Evolutionary conservation across 2,888 invertebrate species (phyloP).

Genomic region (Euproctis similis): DNA sequence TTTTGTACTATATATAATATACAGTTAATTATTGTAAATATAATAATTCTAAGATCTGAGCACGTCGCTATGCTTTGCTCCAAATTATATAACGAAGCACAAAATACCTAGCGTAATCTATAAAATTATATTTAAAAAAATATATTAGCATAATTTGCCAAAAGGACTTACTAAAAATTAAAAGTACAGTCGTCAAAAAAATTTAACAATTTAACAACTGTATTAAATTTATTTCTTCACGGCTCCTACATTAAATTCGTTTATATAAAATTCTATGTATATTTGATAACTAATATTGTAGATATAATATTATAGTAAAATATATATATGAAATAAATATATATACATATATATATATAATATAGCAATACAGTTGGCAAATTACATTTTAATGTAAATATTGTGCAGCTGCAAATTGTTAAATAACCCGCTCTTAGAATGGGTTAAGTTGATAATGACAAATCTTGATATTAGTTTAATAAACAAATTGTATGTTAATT

Average conservation of each 20-base stretch:
- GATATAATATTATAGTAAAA: conserved; percentile 16
- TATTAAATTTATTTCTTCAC: conserved; percentile 12
- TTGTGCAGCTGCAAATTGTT: conserved; percentile 27
- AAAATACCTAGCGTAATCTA: conserved; percentile 19
- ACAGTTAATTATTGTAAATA: conserved; percentile 35
- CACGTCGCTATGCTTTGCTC: conserved; percentile 53
- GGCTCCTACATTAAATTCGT: conserved; percentile 17
- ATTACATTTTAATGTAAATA: conserved; percentile 36
- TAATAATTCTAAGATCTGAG: conserved; percentile 23
- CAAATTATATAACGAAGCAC: conserved; percentile 29
- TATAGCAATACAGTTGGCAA: conserved; percentile 67
- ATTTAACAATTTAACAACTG: conserved; percentile 8
- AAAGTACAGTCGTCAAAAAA: conserved; percentile 24
- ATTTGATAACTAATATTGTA: conserved; percentile 24
- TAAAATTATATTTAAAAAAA: conserved; percentile 18
- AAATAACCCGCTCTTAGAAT: conserved; percentile 37
- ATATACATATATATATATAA: too few species aligned
- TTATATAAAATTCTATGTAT: conserved; percentile 25
- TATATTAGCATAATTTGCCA: conserved; percentile 30
- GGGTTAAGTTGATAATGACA: conserved; percentile 25
- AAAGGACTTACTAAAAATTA: conserved; percentile 18
- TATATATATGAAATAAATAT: conserved; percentile 18
- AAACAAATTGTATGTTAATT: too few species aligned
- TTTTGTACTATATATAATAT: conserved; percentile 55
- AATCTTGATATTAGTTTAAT: conserved; percentile 1